Percentiles rank a stretch among this genome's conserved stretches.
phyloP scores from a whole-genome alignment of 2,113 vertebrate genomes.

The Ia io region DNA sequence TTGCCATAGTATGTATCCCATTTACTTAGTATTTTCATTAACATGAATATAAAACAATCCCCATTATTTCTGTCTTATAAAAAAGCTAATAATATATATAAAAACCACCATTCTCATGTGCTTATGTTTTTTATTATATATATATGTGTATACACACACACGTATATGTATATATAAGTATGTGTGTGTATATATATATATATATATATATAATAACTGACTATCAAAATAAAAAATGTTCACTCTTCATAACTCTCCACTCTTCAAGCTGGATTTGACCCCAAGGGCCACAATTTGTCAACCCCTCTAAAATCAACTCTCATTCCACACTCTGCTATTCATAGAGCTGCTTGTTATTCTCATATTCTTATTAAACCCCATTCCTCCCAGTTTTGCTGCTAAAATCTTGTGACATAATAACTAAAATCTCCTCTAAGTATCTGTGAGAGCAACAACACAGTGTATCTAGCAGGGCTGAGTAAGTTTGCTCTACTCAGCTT shows the following conservation, averaged over 20 bases:
- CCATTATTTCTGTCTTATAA: background rate
- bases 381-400: background rate
- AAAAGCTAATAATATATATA: background rate
- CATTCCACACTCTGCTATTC: background rate
- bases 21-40: slow-evolving; percentile 2
- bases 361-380: background rate
- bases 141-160: background rate
- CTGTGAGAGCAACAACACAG: background rate
- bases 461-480: background rate
- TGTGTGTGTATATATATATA: no score
- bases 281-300: background rate
- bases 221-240: background rate
- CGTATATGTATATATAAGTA: no score
- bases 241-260: background rate
- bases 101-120: background rate
- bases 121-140: background rate
- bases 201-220: no score
- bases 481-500: background rate
- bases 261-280: background rate
- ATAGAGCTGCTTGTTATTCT: background rate
- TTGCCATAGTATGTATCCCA: background rate
- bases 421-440: background rate
- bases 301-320: background rate
- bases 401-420: background rate
- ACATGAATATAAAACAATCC: background rate